phyloP scores from a whole-genome alignment of 1,140 invertebrate genomes.

The Drosophila sproati region DNA sequence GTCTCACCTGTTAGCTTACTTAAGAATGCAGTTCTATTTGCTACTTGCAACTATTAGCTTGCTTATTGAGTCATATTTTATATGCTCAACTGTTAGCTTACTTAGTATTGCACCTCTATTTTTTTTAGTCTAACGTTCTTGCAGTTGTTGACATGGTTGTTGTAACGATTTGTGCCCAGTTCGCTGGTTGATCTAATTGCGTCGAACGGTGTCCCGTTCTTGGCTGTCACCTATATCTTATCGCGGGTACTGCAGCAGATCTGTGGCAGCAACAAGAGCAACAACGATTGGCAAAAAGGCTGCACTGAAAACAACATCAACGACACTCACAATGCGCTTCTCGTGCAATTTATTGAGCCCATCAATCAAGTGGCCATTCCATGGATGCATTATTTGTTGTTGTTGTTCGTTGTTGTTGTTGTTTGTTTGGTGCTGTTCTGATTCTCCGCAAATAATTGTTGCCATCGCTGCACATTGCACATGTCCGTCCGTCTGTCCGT shows the following conservation, averaged over 20 bases:
- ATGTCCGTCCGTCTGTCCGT: conserved; percentile 19
- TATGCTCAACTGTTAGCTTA: too few relatives aligned
- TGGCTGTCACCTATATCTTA: conserved; percentile 61
- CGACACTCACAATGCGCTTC: conserved; percentile 43
- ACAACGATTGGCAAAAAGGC: not conserved
- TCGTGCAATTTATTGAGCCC: conserved; percentile 78
- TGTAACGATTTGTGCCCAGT: conserved; percentile 7
- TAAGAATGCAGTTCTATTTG: too few relatives aligned
- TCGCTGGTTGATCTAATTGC: conserved; percentile 31
- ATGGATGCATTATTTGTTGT: conserved; percentile 45
- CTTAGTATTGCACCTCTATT: too few relatives aligned
- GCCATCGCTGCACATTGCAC: conserved; percentile 66
- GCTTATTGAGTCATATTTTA: too few relatives aligned
- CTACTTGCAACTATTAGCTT: too few relatives aligned
- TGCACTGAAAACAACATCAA: conserved; percentile 37
- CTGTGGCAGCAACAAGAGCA: conserved; percentile 27
- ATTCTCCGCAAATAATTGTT: conserved; percentile 75
- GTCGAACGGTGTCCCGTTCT: conserved; percentile 36
- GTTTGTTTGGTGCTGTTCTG: conserved; percentile 43
- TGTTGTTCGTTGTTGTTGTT: not conserved
- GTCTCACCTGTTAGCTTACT: too few relatives aligned
- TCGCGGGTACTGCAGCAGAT: conserved; percentile 38
- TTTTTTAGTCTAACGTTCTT: not conserved
- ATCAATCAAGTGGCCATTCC: conserved; percentile 78
- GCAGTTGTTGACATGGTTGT: conserved; percentile 9